Conservation (phyloP, 1,140 invertebrate species). For the Apolygus lucorum region DNA sequence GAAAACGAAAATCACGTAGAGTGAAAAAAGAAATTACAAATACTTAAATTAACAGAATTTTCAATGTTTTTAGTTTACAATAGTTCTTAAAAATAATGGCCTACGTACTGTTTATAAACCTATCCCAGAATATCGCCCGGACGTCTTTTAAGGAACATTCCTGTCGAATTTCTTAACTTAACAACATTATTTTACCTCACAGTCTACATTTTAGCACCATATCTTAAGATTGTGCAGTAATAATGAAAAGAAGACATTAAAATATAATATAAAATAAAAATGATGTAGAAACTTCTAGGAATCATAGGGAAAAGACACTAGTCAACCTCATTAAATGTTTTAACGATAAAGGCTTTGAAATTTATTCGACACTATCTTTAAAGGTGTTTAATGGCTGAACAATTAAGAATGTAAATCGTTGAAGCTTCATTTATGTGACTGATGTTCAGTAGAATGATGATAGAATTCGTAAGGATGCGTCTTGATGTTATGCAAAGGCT, state of each 20-base stretch:
- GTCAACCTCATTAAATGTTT: neutral
- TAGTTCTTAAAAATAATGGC: neutral
- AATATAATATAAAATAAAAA: no score
- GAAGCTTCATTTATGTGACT: no score
- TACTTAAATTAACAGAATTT: neutral
- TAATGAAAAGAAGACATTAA: no score
- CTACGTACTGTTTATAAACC: neutral
- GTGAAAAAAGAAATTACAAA: neutral
- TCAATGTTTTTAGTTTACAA: neutral
- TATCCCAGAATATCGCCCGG: neutral
- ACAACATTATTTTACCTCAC: slow-evolving; percentile 15
- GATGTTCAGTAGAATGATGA: no score
- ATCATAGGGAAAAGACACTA: neutral
- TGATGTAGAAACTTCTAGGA: neutral
- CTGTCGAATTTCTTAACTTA: neutral
- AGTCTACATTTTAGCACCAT: slow-evolving; percentile 27
- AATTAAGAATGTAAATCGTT: no score
- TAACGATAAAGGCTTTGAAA: no score
- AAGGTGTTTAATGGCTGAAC: no score
- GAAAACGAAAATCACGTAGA: neutral
- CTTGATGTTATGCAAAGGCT: no score
- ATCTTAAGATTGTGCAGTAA: slow-evolving; percentile 23
- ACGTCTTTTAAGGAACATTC: neutral
- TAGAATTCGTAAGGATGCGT: no score
- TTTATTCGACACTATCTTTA: no score